phyloP scores from a whole-genome alignment of 2,888 invertebrate species.

The Sinodicranocentrus sp. region DNA sequence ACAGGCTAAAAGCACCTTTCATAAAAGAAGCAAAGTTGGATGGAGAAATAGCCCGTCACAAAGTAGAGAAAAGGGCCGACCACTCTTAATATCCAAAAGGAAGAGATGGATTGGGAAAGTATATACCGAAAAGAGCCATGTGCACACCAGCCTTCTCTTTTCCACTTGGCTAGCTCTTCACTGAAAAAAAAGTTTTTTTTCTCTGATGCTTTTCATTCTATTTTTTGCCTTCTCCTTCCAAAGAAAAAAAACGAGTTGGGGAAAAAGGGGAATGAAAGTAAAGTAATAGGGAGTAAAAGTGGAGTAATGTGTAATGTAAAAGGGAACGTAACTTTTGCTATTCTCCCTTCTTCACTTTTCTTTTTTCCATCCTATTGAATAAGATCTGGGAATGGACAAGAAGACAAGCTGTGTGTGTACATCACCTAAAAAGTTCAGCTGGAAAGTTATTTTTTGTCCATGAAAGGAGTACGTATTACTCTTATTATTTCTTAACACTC shows the following conservation, averaged over 20 bases:
- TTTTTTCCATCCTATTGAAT: background rate
- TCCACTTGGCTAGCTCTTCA: slow-evolving; percentile 25
- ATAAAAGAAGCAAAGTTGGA: slow-evolving; percentile 14
- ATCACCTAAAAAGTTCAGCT: too few relatives aligned
- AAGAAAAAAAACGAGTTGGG: background rate
- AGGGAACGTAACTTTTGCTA: background rate
- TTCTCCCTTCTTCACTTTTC: background rate
- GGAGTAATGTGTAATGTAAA: slow-evolving; percentile 17
- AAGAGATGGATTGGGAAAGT: background rate
- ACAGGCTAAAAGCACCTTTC: slow-evolving; percentile 11
- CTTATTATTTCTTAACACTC: slow-evolving; percentile 3
- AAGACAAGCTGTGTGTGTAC: too few relatives aligned
- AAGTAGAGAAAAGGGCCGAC: background rate
- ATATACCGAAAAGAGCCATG: background rate
- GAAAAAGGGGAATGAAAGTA: slow-evolving; percentile 14
- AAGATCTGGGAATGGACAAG: background rate
- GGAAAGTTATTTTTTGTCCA: too few relatives aligned
- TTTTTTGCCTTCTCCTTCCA: slow-evolving; percentile 15
- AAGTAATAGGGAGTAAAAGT: slow-evolving; percentile 10
- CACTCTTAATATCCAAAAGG: background rate
- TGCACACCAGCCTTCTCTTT: slow-evolving; percentile 17
- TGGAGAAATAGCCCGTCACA: background rate
- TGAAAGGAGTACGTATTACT: background rate
- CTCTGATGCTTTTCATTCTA: slow-evolving; percentile 8
- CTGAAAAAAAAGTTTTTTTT: slow-evolving; percentile 18